phyloP scores from a whole-genome alignment of 2,113 vertebrate species.

The Triplophysa dalaica region DNA sequence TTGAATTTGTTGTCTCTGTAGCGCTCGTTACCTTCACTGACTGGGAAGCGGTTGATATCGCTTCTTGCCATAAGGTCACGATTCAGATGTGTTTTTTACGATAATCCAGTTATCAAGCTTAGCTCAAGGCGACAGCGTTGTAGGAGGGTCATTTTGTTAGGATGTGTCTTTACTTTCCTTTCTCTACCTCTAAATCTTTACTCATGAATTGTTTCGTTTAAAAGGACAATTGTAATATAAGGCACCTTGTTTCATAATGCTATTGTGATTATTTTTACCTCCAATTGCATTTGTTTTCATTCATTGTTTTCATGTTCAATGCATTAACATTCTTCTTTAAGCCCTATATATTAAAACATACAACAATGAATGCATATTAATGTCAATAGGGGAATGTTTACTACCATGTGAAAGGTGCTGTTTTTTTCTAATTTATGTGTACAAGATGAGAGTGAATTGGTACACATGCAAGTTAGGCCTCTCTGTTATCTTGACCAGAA shows the following conservation, averaged over 20 bases:
- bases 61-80: slow-evolving; percentile 14
- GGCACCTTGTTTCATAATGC: background rate
- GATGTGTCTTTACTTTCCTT: background rate
- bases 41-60: slow-evolving; percentile 35
- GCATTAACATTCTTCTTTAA: too few species aligned
- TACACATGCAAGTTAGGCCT: background rate
- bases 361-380: too few species aligned
- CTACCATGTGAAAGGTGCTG: too few species aligned
- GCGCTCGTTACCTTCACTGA: slow-evolving; percentile 1
- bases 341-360: too few species aligned
- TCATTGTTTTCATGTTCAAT: too few species aligned
- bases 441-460: background rate
- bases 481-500: background rate
- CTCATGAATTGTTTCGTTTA: background rate
- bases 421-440: too few species aligned
- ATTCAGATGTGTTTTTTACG: slow-evolving; percentile 44
- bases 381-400: too few species aligned
- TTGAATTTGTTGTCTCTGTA: slow-evolving; percentile 4
- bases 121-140: too few species aligned
- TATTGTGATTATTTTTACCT: too few species aligned
- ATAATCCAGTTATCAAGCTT: slow-evolving; percentile 52
- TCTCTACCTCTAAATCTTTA: background rate
- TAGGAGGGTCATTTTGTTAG: slow-evolving; percentile 23
- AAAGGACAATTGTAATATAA: background rate
- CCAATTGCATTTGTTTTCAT: too few species aligned